Evolutionary conservation across 2,113 vertebrate genomes (phyloP).

Genomic region (Podarcis muralis): DNA sequence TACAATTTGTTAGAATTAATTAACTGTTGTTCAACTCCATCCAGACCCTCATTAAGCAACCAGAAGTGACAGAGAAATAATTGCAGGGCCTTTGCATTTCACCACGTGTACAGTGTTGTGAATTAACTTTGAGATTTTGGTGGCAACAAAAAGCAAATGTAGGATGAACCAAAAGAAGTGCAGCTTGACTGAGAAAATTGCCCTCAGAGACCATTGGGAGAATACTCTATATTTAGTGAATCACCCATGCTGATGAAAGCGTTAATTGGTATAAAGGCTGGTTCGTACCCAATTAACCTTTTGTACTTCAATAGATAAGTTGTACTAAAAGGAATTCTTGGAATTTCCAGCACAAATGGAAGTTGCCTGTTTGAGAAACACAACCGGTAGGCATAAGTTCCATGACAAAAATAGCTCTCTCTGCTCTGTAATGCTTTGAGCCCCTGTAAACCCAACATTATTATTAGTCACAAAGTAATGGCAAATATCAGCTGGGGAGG

Average conservation of each 20-base stretch:
- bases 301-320: background rate
- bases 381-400: background rate
- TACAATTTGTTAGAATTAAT: background rate
- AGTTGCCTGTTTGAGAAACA: background rate
- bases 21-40: background rate
- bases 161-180: background rate
- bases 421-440: background rate
- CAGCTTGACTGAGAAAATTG: background rate
- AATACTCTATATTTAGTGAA: background rate
- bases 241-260: background rate
- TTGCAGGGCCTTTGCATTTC: background rate
- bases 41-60: background rate
- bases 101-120: background rate
- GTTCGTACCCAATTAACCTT: background rate
- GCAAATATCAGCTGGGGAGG: slow-evolving; percentile 19
- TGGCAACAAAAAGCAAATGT: slow-evolving; percentile 2
- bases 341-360: background rate
- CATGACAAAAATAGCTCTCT: background rate
- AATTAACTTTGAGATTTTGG: background rate
- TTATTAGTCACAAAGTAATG: background rate
- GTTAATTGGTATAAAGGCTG: background rate
- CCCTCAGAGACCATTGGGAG: background rate
- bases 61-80: background rate
- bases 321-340: background rate
- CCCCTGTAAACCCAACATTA: background rate